Conservation (phyloP, 2,888 invertebrate species). For the Tetragonisca angustula region DNA sequence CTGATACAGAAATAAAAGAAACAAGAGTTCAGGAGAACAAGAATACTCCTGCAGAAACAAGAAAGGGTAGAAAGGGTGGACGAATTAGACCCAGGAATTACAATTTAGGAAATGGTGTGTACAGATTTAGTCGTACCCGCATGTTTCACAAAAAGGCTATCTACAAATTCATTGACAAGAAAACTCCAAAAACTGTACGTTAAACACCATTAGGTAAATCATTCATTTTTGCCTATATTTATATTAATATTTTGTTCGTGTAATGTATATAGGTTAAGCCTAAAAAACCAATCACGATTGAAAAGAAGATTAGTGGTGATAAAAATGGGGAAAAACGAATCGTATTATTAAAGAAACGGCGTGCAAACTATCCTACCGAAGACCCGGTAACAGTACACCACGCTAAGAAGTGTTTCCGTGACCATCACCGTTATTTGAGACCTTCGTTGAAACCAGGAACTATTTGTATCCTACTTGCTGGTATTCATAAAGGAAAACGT, state of each 20-base stretch:
- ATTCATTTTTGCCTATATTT: background rate
- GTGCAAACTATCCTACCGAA: constrained; percentile 92
- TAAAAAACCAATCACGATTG: constrained; percentile 89
- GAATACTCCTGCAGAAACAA: constrained; percentile 82
- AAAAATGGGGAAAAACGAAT: constrained; percentile 97
- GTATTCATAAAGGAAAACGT: constrained; percentile 98
- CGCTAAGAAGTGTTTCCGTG: constrained; percentile 91
- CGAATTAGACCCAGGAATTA: constrained; percentile 90
- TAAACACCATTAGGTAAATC: background rate
- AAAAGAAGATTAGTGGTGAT: constrained; percentile 96
- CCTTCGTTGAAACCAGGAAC: constrained; percentile 94
- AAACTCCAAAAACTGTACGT: constrained; percentile 86
- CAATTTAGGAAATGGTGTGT: constrained; percentile 94
- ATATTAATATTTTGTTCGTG: no score
- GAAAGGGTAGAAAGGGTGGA: constrained; percentile 86
- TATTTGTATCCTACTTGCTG: constrained; percentile 96
- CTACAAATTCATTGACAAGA: constrained; percentile 90
- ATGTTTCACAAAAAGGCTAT: constrained; percentile 92
- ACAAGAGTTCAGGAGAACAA: constrained; percentile 85
- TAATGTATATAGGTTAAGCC: constrained; percentile 85
- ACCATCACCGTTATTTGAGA: constrained; percentile 91
- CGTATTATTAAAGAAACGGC: constrained; percentile 91
- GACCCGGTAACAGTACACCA: constrained; percentile 90
- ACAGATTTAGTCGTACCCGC: constrained; percentile 91
- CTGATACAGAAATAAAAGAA: constrained; percentile 87